Base-by-base conservation (phyloP, 2,113 vertebrate genomes). In the Ancistrus triradiatus region DNA sequence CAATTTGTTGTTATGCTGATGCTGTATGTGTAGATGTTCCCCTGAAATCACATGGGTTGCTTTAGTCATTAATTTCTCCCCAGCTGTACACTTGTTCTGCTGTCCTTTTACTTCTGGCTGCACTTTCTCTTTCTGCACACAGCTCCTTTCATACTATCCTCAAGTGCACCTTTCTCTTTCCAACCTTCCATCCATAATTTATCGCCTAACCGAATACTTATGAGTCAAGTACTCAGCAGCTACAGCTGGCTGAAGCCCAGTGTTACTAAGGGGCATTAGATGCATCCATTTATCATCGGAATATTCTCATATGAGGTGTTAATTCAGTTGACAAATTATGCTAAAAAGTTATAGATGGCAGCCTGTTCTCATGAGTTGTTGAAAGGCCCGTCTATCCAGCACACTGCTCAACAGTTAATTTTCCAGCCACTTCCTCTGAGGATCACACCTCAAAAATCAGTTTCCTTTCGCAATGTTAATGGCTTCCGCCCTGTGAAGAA, bases 401-500 rank as follows among this genome's bases (percentile, higher is more conserved):
- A 38, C 1, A 3, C 31, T 17, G 18, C 43, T 48, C 42, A 3
- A 3, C 47, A 18, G 37, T 24, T 43, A 19, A 14, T 22, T 55
- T 46, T 31, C 13, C 13, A 21, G 31, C 22, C 27, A 18, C 2
- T 3, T 64, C 40, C 14, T 55, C 13, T 17, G 14, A 56, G 19
- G 42, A 31, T 47, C 42, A 56, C 40, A 56, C 19, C 21, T 47
- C 42, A n/a, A 2, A 47, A 65, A 65, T 56, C 40, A 56, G 37
- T 56, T 65, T 56, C 22, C 66, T 50, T n/a, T 52, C 22, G n/a
- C 47, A n/a, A 19, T 47, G n/a, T n/a, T n/a, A n/a, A 46, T 31
- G 37, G 42, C 18, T 51, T 15, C 11, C 17, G 28, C 25, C 47
- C 51, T 52, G 59, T 28, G 46, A 46, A 15, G 50, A 27, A 35